Base-by-base conservation (phyloP, 2,113 vertebrate species). In the Mobula birostris region DNA sequence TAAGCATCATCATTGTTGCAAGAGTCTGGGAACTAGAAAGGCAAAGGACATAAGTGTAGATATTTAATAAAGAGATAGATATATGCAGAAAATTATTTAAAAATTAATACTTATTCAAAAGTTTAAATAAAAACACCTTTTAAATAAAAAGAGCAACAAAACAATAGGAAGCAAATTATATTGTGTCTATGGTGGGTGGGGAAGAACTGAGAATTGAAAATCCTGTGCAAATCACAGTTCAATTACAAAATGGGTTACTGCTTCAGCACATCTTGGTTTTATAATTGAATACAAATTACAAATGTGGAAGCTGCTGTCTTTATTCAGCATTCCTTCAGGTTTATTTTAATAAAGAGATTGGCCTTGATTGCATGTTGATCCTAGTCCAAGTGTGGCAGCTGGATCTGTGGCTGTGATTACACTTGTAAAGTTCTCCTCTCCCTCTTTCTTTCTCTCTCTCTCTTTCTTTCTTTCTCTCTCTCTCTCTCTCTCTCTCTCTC, bases 291-390 rank as follows among this genome's bases (percentile, higher is more conserved):
- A 61, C 27, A 87, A 29, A 87, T 29, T 27, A 87, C 56, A 61
- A 61, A 87, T 29, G 56, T 21, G 56, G 58, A 85, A 85, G 21
- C 56, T 85, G 56, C 24, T 1, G 24, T 24, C 48, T 85, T 85
- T 58, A 85, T 85, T 58, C 82, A 58, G 82, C 56, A 85, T 58
- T 85, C 48, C 24, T 85, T 85, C 24, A 85, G 82, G 80, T 83
- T 83, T 83, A 48, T 83, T 83, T 87, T 87, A 61, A 87, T 61
- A 61, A 56, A 87, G 82, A 87, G 83, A 87, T n/a, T 87, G 83
- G 83, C 56, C 56, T 29, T 9, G 2, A 61, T 87, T 87, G 48
- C 82, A 14, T 8, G 3, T 61, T 87, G 83, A 61, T 8, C 11
- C 56, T 6, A 48, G 29, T 87, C 83, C 83, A 61, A 87, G 83